phyloP scores from a whole-genome alignment of 2,113 vertebrate genomes.

The Corythaixoides concolor region DNA sequence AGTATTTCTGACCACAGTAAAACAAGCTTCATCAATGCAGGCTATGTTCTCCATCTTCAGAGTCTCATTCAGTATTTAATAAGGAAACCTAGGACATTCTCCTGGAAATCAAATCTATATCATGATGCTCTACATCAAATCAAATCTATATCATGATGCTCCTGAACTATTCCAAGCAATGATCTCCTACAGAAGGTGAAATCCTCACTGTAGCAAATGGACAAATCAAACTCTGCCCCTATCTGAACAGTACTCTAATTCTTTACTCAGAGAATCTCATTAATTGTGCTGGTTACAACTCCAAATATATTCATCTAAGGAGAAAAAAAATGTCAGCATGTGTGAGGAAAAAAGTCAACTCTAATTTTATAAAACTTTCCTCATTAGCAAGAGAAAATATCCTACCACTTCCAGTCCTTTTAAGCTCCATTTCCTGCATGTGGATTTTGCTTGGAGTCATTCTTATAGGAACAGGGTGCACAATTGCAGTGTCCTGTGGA shows the following conservation, averaged over 20 bases:
- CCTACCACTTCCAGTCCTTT: slow-evolving; percentile 93
- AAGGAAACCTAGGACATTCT: neutral
- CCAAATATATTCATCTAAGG: neutral
- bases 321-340: neutral
- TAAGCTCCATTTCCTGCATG: slow-evolving; percentile 99
- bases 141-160: neutral
- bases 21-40: neutral
- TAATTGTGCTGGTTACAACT: neutral
- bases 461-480: slow-evolving; percentile 96
- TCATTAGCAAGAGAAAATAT: neutral
- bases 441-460: slow-evolving; percentile 99
- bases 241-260: neutral
- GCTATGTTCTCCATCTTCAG: neutral
- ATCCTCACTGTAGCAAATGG: neutral
- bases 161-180: neutral
- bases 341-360: neutral
- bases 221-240: neutral
- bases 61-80: neutral
- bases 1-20: neutral
- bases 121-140: neutral
- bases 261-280: neutral
- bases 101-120: neutral
- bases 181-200: neutral
- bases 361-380: neutral
- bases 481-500: slow-evolving; percentile 94